Evolutionary conservation across 1,140 invertebrate genomes (phyloP).

Genomic region (Dolichoris vasculosae): DNA sequence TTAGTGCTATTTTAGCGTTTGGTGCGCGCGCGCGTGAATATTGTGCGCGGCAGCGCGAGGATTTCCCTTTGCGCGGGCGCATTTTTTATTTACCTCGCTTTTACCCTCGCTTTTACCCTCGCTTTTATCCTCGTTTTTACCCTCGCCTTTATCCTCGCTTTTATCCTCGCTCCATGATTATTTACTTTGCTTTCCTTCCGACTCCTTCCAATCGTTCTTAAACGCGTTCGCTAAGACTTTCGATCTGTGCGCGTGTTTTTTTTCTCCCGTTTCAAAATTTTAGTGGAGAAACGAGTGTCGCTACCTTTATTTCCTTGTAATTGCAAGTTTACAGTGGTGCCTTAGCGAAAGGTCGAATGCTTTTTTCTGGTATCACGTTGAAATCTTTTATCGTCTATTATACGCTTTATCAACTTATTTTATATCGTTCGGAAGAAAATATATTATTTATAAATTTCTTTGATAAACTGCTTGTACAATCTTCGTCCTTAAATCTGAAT

Average conservation of each 20-base stretch:
- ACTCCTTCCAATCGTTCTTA: no score
- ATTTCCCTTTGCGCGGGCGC: background rate
- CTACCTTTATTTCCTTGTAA: background rate
- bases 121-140: background rate
- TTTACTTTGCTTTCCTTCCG: no score
- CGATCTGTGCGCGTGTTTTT: background rate
- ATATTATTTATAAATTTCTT: no score
- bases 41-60: background rate
- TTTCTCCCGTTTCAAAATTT: no score
- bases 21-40: background rate
- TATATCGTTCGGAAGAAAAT: no score
- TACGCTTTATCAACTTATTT: no score
- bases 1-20: slow-evolving; percentile 26
- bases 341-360: background rate
- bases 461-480: no score
- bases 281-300: background rate
- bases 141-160: background rate
- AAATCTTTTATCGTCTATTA: background rate
- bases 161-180: background rate
- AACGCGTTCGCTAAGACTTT: background rate
- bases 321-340: background rate
- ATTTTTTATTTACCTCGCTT: background rate
- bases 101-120: background rate
- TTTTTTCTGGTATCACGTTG: background rate
- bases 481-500: no score